A percentile compares a stretch with the other conserved stretches of the same genome.
phyloP scores from a whole-genome alignment of 2,113 vertebrate genomes.

The Lamprotornis superbus region DNA sequence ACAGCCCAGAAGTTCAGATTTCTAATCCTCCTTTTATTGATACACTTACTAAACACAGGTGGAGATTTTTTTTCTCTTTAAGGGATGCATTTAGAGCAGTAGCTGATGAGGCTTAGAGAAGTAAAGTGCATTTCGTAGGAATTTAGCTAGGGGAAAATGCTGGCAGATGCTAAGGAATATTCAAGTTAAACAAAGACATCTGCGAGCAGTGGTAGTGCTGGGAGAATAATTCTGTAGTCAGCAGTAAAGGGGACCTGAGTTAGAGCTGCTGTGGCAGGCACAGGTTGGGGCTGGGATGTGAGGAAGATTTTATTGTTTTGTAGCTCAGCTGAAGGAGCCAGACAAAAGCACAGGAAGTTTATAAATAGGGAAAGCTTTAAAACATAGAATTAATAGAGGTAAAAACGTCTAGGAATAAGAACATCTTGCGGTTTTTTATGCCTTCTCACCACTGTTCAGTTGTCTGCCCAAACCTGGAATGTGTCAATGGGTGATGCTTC shows the following conservation, averaged over 20 bases:
- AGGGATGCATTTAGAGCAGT: background rate
- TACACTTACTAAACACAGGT: background rate
- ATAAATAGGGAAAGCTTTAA: background rate
- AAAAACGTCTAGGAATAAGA: background rate
- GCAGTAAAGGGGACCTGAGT: background rate
- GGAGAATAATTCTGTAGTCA: background rate
- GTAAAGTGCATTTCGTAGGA: background rate
- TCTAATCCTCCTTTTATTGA: background rate
- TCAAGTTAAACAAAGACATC: slow-evolving; percentile 38
- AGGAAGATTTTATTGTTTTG: background rate
- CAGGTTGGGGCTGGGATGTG: background rate
- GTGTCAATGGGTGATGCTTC: background rate
- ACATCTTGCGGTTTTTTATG: background rate
- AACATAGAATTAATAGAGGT: background rate
- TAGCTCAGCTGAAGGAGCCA: background rate
- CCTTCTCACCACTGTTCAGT: background rate
- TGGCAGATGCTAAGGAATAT: slow-evolving; percentile 8
- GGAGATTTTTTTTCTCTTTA: background rate
- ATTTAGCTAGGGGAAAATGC: background rate
- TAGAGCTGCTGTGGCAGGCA: background rate
- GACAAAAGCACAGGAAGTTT: background rate
- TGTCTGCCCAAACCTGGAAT: background rate
- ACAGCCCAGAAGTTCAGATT: background rate
- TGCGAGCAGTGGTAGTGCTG: background rate
- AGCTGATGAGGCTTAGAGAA: background rate